Conservation (phyloP, 1,140 invertebrate genomes). For the Ephestia elutella region DNA sequence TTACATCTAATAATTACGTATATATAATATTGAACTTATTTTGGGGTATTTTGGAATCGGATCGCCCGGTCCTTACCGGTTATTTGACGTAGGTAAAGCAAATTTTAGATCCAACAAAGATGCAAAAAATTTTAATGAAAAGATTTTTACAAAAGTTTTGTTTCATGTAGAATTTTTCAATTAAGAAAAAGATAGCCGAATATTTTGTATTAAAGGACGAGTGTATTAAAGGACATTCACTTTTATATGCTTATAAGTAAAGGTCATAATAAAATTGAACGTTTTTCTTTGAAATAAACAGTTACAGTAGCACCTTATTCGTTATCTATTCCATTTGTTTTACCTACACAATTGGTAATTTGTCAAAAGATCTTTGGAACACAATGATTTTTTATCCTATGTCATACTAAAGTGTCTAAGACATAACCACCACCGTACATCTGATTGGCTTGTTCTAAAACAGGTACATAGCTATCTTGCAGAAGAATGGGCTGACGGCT, state of each 20-base stretch:
- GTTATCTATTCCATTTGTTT: not conserved
- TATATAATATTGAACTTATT: constrained; percentile 23
- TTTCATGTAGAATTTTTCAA: no score
- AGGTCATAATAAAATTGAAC: no score
- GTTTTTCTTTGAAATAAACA: no score
- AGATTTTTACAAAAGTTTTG: no score
- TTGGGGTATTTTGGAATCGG: constrained; percentile 33
- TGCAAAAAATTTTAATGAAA: not conserved
- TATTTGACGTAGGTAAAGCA: not conserved
- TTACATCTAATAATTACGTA: constrained; percentile 13
- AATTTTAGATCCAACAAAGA: not conserved
- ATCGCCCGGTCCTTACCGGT: constrained; percentile 15
- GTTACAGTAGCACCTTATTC: no score
- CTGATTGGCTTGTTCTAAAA: constrained; percentile 50
- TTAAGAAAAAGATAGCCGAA: no score
- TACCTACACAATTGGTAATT: constrained; percentile 42
- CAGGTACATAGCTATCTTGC: constrained; percentile 64
- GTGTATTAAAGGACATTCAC: no score
- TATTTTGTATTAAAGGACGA: no score
- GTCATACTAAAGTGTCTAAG: constrained; percentile 71
- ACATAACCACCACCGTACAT: constrained; percentile 52
- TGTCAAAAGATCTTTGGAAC: constrained; percentile 60
- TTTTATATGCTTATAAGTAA: no score
- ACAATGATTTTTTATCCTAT: constrained; percentile 33
- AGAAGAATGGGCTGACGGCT: constrained; percentile 62